A percentile compares a stretch with the other conserved stretches of the same genome.
Conservation (phyloP, 2,888 invertebrate species). For the Rapana venosa region DNA sequence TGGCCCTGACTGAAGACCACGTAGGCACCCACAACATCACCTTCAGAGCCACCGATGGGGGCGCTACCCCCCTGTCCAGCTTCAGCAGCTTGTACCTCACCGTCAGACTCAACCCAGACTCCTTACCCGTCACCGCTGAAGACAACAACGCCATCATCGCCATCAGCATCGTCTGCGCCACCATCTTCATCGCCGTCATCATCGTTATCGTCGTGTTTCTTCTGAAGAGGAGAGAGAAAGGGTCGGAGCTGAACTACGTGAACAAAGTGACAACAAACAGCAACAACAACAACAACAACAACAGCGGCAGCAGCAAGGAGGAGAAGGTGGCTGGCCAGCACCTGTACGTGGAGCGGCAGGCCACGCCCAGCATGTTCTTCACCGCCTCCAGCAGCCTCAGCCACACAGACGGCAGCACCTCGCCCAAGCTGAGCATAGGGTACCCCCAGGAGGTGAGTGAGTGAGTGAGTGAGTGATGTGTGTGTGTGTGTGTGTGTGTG, state of each 20-base stretch:
- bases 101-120: conserved; percentile 44
- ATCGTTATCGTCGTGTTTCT: conserved; percentile 43
- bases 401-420: background rate
- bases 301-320: background rate
- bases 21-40: conserved; percentile 50
- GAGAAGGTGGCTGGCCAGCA: background rate
- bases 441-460: conserved; percentile 34
- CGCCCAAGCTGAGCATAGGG: conserved; percentile 36
- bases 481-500: too few species aligned
- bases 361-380: conserved; percentile 34
- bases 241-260: conserved; percentile 40
- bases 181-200: conserved; percentile 41
- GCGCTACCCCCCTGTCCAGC: conserved; percentile 43
- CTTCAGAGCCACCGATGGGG: conserved; percentile 51
- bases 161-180: conserved; percentile 66
- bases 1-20: conserved; percentile 41
- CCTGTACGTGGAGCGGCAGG: conserved; percentile 30
- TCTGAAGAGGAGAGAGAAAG: conserved; percentile 39
- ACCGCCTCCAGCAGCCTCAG: conserved; percentile 1
- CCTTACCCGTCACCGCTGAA: conserved; percentile 6
- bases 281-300: background rate
- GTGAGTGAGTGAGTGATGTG: too few species aligned
- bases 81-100: conserved; percentile 42
- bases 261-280: conserved; percentile 26
- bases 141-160: conserved; percentile 59